These are phyloP conservation scores for Lasius fuliginosus DNA, from an alignment of 2,888 invertebrate genomes.

Conservation along the genomic window DNA sequence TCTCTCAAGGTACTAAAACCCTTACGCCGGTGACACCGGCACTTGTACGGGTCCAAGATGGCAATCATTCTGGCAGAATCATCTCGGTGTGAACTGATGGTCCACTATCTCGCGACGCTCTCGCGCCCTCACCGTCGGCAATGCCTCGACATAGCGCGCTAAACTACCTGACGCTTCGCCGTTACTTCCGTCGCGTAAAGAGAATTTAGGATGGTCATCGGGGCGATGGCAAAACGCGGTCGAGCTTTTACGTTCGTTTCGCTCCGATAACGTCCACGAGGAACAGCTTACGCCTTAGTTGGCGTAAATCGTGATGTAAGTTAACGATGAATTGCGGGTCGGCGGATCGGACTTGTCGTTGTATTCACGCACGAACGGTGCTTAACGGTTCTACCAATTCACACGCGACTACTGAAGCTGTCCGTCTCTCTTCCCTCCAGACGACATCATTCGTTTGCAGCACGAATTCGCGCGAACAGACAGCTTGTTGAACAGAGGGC, in stretches of 20 bases:
- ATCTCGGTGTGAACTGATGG: conserved; percentile 48
- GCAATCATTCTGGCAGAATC: conserved; percentile 51
- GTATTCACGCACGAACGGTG: conserved; percentile 34
- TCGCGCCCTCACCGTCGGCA: conserved; percentile 43
- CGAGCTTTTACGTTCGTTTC: conserved; percentile 28
- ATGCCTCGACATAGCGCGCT: conserved; percentile 62
- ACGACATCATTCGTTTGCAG: conserved; percentile 16
- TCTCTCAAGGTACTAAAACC: background rate
- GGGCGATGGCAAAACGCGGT: background rate
- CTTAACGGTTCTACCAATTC: conserved; percentile 48
- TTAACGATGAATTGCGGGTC: conserved; percentile 53
- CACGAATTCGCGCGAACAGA: conserved; percentile 22
- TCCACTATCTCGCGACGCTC: conserved; percentile 60
- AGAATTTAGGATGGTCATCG: conserved; percentile 46
- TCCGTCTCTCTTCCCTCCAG: conserved; percentile 25
- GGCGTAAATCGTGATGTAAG: conserved; percentile 57
- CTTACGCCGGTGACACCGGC: conserved; percentile 27
- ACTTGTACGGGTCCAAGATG: conserved; percentile 38
- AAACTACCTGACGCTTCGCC: conserved; percentile 56
- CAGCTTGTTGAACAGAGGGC: background rate
- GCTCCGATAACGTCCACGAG: conserved; percentile 33
- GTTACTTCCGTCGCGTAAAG: conserved; percentile 61
- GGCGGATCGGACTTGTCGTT: conserved; percentile 14
- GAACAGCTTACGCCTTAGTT: conserved; percentile 28
- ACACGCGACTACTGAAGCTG: conserved; percentile 39